Percentiles rank a stretch among this genome's conserved stretches.
These are phyloP conservation scores for Stenotaenia linearis DNA, from an alignment of 2,888 invertebrate genomes.

Conservation along the genomic window DNA sequence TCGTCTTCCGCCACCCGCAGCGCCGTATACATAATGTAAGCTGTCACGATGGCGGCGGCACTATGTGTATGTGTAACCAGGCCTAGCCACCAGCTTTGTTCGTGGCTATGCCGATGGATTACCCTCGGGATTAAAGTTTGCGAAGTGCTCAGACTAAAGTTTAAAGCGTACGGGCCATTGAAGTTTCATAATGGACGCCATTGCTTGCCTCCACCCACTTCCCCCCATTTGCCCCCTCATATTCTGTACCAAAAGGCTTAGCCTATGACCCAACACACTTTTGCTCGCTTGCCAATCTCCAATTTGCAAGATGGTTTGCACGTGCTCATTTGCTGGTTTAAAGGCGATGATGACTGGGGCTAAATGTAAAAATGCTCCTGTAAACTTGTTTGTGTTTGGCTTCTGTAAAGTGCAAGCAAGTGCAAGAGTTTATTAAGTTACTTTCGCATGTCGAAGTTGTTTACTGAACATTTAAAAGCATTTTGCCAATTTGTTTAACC, in stretches of 20 bases:
- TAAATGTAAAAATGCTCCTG: background rate
- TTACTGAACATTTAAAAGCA: no score
- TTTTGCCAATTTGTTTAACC: no score
- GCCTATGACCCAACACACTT: slow-evolving; percentile 17
- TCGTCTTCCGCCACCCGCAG: slow-evolving; percentile 20
- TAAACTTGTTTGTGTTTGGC: no score
- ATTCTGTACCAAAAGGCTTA: slow-evolving; percentile 14
- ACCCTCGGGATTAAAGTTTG: slow-evolving; percentile 26
- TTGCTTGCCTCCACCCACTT: background rate
- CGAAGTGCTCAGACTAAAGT: slow-evolving; percentile 7
- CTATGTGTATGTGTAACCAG: background rate
- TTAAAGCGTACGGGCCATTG: slow-evolving; percentile 17
- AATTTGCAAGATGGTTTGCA: background rate
- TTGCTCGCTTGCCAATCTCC: slow-evolving; percentile 4
- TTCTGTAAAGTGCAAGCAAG: no score
- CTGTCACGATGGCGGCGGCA: slow-evolving; percentile 15
- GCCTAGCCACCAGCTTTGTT: background rate
- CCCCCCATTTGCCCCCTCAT: background rate
- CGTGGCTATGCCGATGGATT: slow-evolving; percentile 16
- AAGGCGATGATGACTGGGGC: background rate
- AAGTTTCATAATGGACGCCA: slow-evolving; percentile 14
- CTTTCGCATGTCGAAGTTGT: no score
- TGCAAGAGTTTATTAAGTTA: no score
- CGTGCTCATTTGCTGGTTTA: background rate
- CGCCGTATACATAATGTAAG: slow-evolving; percentile 17